Evolutionary conservation across 92 coral and sea anemone species (phyloP).

Genomic region (Bergia sp.): DNA sequence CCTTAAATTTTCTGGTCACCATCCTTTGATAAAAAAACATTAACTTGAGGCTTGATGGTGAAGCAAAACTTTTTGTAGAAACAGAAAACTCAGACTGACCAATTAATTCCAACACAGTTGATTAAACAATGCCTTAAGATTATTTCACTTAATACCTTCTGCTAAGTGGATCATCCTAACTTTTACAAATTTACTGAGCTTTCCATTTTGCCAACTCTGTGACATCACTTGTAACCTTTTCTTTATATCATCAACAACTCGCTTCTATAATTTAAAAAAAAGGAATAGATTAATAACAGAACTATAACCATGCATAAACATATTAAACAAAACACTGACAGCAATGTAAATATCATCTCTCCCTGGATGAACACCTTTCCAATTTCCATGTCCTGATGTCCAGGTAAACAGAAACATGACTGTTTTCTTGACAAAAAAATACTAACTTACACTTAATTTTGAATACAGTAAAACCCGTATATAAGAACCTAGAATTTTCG

Average conservation of each 20-base stretch:
- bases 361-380: not conserved
- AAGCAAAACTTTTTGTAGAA: too few species aligned
- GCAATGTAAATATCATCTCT: too few species aligned
- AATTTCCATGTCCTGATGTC: not conserved
- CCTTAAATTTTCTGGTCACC: too few species aligned
- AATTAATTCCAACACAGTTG: too few species aligned
- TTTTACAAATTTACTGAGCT: constrained; percentile 84
- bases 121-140: not conserved
- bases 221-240: constrained; percentile 85
- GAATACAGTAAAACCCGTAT: too few species aligned
- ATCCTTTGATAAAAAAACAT: too few species aligned
- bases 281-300: not conserved
- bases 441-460: too few species aligned
- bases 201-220: constrained; percentile 86
- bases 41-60: too few species aligned
- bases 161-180: constrained; percentile 89
- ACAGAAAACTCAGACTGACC: not conserved
- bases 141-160: constrained; percentile 60
- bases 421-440: not conserved
- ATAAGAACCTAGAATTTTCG: too few species aligned
- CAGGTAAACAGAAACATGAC: not conserved
- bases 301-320: not conserved
- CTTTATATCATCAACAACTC: constrained; percentile 85
- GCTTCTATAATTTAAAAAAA: constrained; percentile 66
- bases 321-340: not conserved